phyloP scores from a whole-genome alignment of 2,888 invertebrate genomes.

The Ochropleura plecta region DNA sequence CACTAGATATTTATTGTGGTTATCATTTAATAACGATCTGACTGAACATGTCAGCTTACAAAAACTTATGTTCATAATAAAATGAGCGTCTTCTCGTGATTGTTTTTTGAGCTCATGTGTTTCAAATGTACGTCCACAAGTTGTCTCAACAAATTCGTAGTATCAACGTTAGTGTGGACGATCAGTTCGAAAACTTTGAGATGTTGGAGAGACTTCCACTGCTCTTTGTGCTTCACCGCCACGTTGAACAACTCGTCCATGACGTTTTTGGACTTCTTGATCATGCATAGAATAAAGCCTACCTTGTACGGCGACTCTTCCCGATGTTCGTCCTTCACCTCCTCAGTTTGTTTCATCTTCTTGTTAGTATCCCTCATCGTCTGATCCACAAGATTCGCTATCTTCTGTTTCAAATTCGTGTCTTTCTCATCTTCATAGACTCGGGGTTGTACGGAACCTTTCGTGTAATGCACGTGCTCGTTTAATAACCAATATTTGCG shows the following conservation, averaged over 20 bases:
- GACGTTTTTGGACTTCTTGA: constrained; percentile 81
- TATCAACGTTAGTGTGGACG: constrained; percentile 84
- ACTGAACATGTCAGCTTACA: neutral
- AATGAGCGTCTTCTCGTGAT: constrained; percentile 66
- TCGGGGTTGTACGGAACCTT: neutral
- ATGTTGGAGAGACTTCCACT: constrained; percentile 84
- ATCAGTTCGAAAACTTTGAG: constrained; percentile 84
- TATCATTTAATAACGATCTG: constrained; percentile 32
- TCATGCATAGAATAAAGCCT: constrained; percentile 82
- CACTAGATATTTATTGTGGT: neutral
- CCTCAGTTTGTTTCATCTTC: constrained; percentile 74
- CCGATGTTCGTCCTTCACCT: constrained; percentile 70
- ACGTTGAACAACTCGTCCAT: constrained; percentile 84
- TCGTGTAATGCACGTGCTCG: neutral
- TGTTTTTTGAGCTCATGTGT: constrained; percentile 67
- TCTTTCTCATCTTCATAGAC: constrained; percentile 71
- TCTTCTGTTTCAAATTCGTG: constrained; percentile 78
- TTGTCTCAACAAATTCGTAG: constrained; percentile 81
- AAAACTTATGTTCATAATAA: constrained; percentile 54
- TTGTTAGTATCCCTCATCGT: constrained; percentile 78
- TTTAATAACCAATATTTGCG: constrained; percentile 51
- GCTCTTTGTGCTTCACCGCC: constrained; percentile 81
- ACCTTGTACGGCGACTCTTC: constrained; percentile 75
- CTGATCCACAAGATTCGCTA: constrained; percentile 78
- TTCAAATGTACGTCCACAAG: constrained; percentile 81